Conservation (phyloP, 2,113 vertebrate species). For the Vanacampus margaritifer region DNA sequence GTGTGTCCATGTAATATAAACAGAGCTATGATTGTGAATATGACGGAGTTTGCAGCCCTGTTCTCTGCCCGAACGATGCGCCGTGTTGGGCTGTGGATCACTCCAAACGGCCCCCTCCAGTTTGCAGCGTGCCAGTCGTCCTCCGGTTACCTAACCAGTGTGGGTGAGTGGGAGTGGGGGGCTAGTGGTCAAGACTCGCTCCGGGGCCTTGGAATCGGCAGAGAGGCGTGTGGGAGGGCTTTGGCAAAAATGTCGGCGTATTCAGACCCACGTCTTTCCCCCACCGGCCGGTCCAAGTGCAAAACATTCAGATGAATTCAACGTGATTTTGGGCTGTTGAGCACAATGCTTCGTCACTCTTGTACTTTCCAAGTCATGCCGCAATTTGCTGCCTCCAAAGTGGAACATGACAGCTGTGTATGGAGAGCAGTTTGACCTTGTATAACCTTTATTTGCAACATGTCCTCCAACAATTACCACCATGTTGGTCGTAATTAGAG, state of each 20-base stretch:
- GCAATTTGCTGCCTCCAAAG: too few species aligned
- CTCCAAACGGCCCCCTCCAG: slow-evolving; percentile 44
- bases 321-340: background rate
- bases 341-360: background rate
- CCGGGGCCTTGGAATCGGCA: slow-evolving; percentile 51
- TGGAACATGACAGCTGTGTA: background rate
- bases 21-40: too few species aligned
- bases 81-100: slow-evolving; percentile 18
- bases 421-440: too few species aligned
- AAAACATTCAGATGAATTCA: slow-evolving; percentile 27
- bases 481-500: too few species aligned
- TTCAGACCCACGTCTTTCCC: slow-evolving; percentile 28
- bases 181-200: slow-evolving; percentile 66
- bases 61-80: background rate
- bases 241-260: slow-evolving; percentile 29
- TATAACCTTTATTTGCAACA: too few species aligned
- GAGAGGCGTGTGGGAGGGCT: slow-evolving; percentile 63
- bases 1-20: background rate
- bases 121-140: slow-evolving; percentile 51
- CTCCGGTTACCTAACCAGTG: slow-evolving; percentile 63
- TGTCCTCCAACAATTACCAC: too few species aligned
- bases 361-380: background rate
- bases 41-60: background rate
- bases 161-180: slow-evolving; percentile 58
- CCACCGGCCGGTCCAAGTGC: slow-evolving; percentile 13